Evolutionary conservation across 1,140 invertebrate genomes (phyloP), one percentile per base, ranked within the genome.

Genomic region (Leucophenga varia): DNA sequence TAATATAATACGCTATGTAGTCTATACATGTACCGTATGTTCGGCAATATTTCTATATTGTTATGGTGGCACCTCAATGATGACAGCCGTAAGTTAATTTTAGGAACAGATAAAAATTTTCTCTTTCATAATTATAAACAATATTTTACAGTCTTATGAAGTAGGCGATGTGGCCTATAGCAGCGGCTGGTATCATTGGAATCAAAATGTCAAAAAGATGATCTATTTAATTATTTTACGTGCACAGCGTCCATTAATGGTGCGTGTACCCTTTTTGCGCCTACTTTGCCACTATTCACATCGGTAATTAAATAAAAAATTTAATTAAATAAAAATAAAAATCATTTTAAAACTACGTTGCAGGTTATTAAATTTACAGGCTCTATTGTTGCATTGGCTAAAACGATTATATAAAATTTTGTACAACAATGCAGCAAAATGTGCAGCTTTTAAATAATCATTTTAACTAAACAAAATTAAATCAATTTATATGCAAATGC

Each of bases 381-480:
- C 48, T 65, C 59, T 37, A 67, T 67, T 57, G 60, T 64, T 42
- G 61, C 61, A 12, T 28, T 64, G 61, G 61, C 55, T 21, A 67
- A 63, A 14, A 68, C 63, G 12, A 12, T 28, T 12, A 28, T 28
- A 7, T 28, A 28, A 28, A 28, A 28, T 7, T n/a, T n/a, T n/a
- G n/a, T n/a, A n/a, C n/a, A n/a, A n/a, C n/a, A n/a, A n/a, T n/a
- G n/a, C n/a, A n/a, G n/a, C n/a, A n/a, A n/a, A n/a, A n/a, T n/a
- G n/a, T n/a, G n/a, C n/a, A n/a, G n/a, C n/a, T n/a, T n/a, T n/a
- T n/a, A n/a, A n/a, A n/a, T n/a, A n/a, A n/a, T n/a, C n/a, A n/a
- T n/a, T n/a, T n/a, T n/a, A n/a, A n/a, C n/a, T n/a, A n/a, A n/a
- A n/a, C n/a, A n/a, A n/a, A n/a, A n/a, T n/a, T n/a, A n/a, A n/a